phyloP scores from a whole-genome alignment of 2,888 invertebrate genomes.

The Sarcophaga variegata region DNA sequence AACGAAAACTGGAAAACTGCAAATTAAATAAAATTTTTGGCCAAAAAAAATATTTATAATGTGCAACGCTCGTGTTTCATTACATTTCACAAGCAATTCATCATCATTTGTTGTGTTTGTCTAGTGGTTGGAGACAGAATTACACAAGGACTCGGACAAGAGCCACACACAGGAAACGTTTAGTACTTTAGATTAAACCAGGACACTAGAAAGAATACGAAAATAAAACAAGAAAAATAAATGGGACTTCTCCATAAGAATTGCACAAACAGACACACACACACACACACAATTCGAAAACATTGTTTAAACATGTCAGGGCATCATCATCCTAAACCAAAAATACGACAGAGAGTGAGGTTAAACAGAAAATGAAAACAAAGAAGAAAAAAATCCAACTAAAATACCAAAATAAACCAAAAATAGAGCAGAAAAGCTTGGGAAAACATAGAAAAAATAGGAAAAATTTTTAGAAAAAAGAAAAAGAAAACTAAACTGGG shows the following conservation, averaged over 20 bases:
- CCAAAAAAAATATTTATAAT: too few species aligned
- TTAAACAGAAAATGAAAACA: background rate
- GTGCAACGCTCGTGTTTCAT: too few species aligned
- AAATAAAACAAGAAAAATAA: constrained; percentile 17
- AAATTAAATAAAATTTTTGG: too few species aligned
- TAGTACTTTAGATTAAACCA: constrained; percentile 54
- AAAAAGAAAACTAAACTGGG: background rate
- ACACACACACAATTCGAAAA: constrained; percentile 2
- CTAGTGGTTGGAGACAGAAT: constrained; percentile 28
- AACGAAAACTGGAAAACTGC: too few species aligned
- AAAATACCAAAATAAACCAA: background rate
- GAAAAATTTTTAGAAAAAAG: background rate
- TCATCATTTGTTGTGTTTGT: constrained; percentile 32
- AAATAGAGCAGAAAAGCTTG: background rate
- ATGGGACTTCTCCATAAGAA: background rate
- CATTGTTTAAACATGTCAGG: constrained; percentile 56
- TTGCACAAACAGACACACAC: constrained; percentile 20
- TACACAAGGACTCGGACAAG: background rate
- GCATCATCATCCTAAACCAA: constrained; percentile 32
- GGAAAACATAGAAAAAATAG: too few species aligned
- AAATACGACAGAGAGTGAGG: background rate
- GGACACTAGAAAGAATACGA: constrained; percentile 14
- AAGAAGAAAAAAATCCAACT: background rate
- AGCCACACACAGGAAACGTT: background rate
- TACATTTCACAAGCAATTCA: constrained; percentile 14